Evolutionary conservation across 2,797 vertebrate species (phyloP), one percentile per base, ranked within the genome.

Genomic region (Silurus aristotelis): DNA sequence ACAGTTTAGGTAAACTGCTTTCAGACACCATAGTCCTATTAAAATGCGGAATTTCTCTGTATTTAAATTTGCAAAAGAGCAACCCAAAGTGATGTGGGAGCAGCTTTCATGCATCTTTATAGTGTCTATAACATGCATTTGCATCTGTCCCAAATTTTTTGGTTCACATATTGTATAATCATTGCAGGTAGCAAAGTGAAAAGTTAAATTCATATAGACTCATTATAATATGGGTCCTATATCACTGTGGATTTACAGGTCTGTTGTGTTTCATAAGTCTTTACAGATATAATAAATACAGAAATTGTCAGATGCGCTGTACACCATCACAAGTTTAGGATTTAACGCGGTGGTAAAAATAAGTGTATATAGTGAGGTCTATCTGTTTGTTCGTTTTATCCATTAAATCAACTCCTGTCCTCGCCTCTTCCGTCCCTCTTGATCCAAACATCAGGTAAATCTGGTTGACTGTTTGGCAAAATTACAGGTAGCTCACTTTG

Each of bases 401-500:
- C 27, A 55, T 66, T 52, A 85, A 31, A 89, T 95, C 89, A 95
- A 64, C 94, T 94, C 31, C 89, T 86, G 52, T 94, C 94, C 60
- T 95, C 95, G 31, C 89, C 89, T 71, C 92, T 89, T 73, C 93
- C 93, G 0, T 92, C 94, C 91, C 98, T 95, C 91, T 97, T 99
- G 89, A 99, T 97, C 98, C 98, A 99, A 17, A 99, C 96, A 0
- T 99, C 97, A 0, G 98, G 98, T 91, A 99, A 92, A 89, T 97
- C 97, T 58, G 98, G 97, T 84, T 97, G 97, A 92, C 98, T 99
- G 93, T 99, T 99, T 10, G 98, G 98, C 84, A 99, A 82, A 89
- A 99, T 95, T 4, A 99, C 97, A 0, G 96, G 95, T 61, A 95
- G 93, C 0, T 95, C 96, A 63, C 92, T 96, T 87, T 96, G 91